Percentiles rank a stretch among this genome's conserved stretches.
Conservation (phyloP, 2,797 vertebrate species). For the Ambastaia sidthimunki region DNA sequence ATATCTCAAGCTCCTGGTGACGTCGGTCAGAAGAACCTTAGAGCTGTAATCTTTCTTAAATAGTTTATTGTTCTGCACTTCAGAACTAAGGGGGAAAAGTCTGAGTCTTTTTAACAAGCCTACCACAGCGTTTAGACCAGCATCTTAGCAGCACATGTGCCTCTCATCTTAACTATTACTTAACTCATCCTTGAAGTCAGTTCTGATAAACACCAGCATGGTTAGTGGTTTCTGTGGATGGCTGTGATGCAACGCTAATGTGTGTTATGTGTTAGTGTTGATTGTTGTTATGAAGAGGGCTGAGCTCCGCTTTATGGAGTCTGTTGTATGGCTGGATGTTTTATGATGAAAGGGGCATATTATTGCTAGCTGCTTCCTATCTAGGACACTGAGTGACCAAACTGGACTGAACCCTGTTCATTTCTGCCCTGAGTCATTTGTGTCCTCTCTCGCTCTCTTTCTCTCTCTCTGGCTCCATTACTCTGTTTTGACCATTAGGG, state of each 20-base stretch:
- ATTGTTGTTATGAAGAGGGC: slow-evolving; percentile 34
- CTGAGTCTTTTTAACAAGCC: not conserved
- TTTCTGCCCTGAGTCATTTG: slow-evolving; percentile 41
- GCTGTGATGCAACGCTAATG: slow-evolving; percentile 37
- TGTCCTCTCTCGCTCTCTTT: not conserved
- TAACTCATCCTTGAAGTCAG: not conserved
- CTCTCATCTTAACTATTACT: slow-evolving; percentile 17
- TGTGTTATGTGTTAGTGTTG: slow-evolving; percentile 41
- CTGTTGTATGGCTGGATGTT: slow-evolving; percentile 24
- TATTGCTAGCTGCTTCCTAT: slow-evolving; percentile 65
- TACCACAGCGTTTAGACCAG: too few species aligned
- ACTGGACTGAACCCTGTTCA: slow-evolving; percentile 50
- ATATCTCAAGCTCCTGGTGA: slow-evolving; percentile 27
- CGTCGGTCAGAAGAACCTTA: slow-evolving; percentile 22
- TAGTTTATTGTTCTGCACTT: slow-evolving; percentile 38
- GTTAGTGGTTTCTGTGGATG: slow-evolving; percentile 35
- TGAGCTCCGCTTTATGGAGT: not conserved
- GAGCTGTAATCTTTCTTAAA: slow-evolving; percentile 38
- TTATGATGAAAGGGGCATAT: slow-evolving; percentile 53
- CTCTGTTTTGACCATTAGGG: slow-evolving; percentile 24
- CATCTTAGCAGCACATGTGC: not conserved
- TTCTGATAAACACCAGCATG: slow-evolving; percentile 3
- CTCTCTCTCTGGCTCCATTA: not conserved
- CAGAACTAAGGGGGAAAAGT: slow-evolving; percentile 6
- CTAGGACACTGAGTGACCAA: slow-evolving; percentile 58